Conservation (phyloP, 2,113 vertebrate genomes). For the Dromas ardeola region DNA sequence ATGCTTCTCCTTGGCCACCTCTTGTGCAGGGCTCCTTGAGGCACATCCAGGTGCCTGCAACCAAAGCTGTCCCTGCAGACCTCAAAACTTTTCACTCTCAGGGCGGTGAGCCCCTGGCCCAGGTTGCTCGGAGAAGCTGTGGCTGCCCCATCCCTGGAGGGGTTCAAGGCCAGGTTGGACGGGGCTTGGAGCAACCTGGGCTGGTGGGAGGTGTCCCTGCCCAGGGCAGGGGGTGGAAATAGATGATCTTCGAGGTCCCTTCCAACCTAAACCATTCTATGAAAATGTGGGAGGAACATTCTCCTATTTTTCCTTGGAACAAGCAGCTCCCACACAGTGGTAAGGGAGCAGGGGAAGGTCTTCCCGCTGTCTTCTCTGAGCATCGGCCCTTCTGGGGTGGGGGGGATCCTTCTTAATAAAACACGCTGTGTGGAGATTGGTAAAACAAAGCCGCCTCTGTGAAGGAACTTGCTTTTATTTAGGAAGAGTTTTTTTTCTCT, state of each 20-base stretch:
- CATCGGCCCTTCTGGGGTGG: neutral
- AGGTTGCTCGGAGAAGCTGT: neutral
- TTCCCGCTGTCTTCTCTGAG: neutral
- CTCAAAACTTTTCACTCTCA: neutral
- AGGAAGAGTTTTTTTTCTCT: neutral
- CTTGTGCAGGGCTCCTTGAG: neutral
- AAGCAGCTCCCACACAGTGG: rapidly evolving
- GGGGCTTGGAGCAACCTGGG: neutral
- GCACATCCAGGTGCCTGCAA: too few relatives aligned
- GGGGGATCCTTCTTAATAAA: neutral
- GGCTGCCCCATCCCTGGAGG: neutral
- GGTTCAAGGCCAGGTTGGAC: neutral
- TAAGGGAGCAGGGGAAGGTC: neutral
- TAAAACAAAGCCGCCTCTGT: neutral
- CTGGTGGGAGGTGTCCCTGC: neutral
- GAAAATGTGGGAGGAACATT: neutral
- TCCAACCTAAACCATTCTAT: neutral
- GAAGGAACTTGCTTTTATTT: neutral
- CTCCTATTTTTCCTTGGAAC: rapidly evolving
- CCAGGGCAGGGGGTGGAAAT: neutral
- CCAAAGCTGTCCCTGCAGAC: neutral
- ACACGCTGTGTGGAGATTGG: neutral
- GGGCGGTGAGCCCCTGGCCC: neutral
- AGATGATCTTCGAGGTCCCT: neutral
- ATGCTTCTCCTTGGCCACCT: rapidly evolving